Evolutionary conservation across 2,113 vertebrate species (phyloP), one percentile per base, ranked within the genome.

Genomic region (Phalacrocorax aristotelis): DNA sequence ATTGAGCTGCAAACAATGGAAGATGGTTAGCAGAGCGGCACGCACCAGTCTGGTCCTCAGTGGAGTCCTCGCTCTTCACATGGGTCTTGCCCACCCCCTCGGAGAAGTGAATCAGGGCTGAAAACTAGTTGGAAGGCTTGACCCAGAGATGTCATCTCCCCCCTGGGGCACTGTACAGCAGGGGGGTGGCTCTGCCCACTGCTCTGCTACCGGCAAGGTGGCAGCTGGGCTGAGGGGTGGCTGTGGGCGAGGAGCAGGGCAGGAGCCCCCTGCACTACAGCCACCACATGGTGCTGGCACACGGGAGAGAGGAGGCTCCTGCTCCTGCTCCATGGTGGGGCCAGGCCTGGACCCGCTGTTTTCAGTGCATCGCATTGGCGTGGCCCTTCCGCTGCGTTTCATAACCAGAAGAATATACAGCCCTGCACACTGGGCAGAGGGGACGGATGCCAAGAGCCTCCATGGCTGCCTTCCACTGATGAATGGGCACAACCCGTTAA

Each of bases 1-100:
- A 97, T 99, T 99, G 85, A 99, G 98, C 99, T 99, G 97, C 54
- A 70, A 94, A 83, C 87, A 91, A 97, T 22, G 97, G 84, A 34
- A 87, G 27, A 52, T 0, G 12, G 81, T 97, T 78, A 95, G 69
- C 42, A 76, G 89, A 92, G 86, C 54, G 19, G 87, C 69, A 55
- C 36, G 34, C 75, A 36, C 58, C 74, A 60, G 76, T 38, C 60
- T 0, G 0, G 9, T 19, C 88, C 14, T 18, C 11, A 40, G 38
- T 15, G 11, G 9, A 7, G 58, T 38, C 85, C 64, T 27, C 5
- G 9, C 38, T 55, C 70, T 36, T 48, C 64, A 23, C 64, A 74
- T 0, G 36, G 75, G 13, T 38, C 64, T 29, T 13, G 11, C 4
- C 12, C 32, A 26, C 14, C 13, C 21, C 29, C 7, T 23, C 21